Evolutionary conservation across 2,797 vertebrate genomes (phyloP).

Genomic region (Knipowitschia caucasica): DNA sequence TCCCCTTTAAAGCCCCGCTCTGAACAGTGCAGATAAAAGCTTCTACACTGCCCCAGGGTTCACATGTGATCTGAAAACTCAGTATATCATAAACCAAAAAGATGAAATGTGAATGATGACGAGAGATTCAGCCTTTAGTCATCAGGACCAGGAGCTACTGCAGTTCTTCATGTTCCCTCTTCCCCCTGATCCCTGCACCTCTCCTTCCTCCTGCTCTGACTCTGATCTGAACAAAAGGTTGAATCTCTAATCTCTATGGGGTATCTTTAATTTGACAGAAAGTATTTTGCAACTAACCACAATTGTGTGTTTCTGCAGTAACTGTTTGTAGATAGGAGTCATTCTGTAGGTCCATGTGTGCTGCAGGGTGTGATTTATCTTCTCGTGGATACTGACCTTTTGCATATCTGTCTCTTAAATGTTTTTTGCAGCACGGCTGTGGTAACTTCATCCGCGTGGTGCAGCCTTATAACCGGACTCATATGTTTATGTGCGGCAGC

Average conservation of each 20-base stretch:
- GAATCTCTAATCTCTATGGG: conserved; percentile 19
- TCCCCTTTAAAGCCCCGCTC: no score
- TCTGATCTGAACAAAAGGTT: no score
- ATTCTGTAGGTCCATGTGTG: not conserved
- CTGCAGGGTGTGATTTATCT: not conserved
- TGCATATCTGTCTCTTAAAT: conserved; percentile 5
- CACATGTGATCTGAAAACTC: no score
- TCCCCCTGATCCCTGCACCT: conserved; percentile 45
- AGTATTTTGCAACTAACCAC: no score
- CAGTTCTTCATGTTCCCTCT: conserved; percentile 69
- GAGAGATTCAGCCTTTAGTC: no score
- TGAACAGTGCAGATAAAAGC: no score
- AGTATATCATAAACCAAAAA: no score
- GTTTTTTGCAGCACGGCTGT: conserved; percentile 85
- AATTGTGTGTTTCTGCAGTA: no score
- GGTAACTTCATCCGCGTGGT: conserved; percentile 95
- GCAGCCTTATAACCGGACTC: conserved; percentile 92
- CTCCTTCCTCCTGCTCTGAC: conserved; percentile 27
- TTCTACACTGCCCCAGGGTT: no score
- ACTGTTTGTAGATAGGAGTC: no score
- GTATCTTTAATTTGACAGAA: not conserved
- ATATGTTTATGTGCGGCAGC: conserved; percentile 93
- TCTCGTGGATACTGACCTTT: conserved; percentile 1
- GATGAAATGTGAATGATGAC: no score
- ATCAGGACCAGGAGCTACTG: conserved; percentile 39